Conservation (phyloP, 2,797 vertebrate species). For the Leucoraja ocellata region DNA sequence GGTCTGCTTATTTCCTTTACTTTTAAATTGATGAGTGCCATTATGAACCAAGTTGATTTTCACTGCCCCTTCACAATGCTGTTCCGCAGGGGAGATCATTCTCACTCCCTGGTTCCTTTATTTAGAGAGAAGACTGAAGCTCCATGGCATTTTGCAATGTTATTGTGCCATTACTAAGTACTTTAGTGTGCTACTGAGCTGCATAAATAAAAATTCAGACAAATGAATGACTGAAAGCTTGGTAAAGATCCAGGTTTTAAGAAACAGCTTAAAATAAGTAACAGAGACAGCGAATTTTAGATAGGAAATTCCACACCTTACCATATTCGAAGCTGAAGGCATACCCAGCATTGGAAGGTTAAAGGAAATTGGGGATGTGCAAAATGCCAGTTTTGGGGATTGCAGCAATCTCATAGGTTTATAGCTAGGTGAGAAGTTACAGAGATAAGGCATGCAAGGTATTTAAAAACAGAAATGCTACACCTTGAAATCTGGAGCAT, state of each 20-base stretch:
- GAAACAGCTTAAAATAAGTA: neutral
- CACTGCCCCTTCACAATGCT: neutral
- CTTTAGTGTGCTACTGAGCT: neutral
- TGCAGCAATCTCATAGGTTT: neutral
- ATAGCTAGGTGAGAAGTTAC: neutral
- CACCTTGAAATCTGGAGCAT: neutral
- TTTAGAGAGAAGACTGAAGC: neutral
- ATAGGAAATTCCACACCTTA: neutral
- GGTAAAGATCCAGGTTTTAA: neutral
- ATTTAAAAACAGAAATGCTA: neutral
- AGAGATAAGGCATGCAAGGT: neutral
- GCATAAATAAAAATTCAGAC: neutral
- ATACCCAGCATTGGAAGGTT: neutral
- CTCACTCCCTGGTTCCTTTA: neutral
- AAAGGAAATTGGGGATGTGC: neutral
- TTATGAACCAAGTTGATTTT: neutral
- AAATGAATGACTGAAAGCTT: neutral
- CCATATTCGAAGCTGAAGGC: neutral
- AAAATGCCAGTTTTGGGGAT: neutral
- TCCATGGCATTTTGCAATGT: neutral
- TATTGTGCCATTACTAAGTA: neutral
- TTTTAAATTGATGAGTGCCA: neutral
- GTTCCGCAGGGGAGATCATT: neutral
- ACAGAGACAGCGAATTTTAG: neutral
- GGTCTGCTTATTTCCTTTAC: neutral